phyloP scores from a whole-genome alignment of 2,888 invertebrate genomes.

The Ectemnius lituratus region DNA sequence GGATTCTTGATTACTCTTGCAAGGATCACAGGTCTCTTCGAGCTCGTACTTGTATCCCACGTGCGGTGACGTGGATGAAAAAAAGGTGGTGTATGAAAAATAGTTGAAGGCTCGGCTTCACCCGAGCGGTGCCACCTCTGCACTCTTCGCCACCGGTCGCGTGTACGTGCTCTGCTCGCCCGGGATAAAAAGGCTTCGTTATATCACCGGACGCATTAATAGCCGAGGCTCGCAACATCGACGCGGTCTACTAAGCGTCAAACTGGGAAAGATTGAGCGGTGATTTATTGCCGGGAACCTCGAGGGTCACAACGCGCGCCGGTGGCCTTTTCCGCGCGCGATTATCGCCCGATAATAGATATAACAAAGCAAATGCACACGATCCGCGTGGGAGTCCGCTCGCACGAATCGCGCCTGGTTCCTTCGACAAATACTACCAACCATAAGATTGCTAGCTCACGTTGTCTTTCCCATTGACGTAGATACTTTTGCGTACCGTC shows the following conservation, averaged over 20 bases:
- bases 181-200: constrained; percentile 51
- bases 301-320: constrained; percentile 14
- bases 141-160: constrained; percentile 48
- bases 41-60: too few relatives aligned
- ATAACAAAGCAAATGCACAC: constrained; percentile 1
- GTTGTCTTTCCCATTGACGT: too few relatives aligned
- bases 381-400: background rate
- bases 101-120: constrained; percentile 28
- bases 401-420: background rate
- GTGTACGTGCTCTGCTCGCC: constrained; percentile 54
- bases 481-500: too few relatives aligned
- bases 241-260: constrained; percentile 39
- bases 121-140: constrained; percentile 52
- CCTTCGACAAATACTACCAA: background rate
- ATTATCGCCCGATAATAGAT: constrained; percentile 1
- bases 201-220: constrained; percentile 51
- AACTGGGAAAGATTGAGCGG: constrained; percentile 32
- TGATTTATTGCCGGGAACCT: constrained; percentile 23
- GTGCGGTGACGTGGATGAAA: too few relatives aligned
- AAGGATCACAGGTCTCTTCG: too few relatives aligned
- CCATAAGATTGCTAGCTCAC: too few relatives aligned
- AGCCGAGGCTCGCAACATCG: constrained; percentile 27
- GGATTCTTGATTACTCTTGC: too few relatives aligned
- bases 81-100: too few relatives aligned
- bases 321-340: constrained; percentile 9